Evolutionary conservation across 1,140 invertebrate genomes (phyloP), one percentile per base, ranked within the genome.

Genomic region (Panulirus ornatus): DNA sequence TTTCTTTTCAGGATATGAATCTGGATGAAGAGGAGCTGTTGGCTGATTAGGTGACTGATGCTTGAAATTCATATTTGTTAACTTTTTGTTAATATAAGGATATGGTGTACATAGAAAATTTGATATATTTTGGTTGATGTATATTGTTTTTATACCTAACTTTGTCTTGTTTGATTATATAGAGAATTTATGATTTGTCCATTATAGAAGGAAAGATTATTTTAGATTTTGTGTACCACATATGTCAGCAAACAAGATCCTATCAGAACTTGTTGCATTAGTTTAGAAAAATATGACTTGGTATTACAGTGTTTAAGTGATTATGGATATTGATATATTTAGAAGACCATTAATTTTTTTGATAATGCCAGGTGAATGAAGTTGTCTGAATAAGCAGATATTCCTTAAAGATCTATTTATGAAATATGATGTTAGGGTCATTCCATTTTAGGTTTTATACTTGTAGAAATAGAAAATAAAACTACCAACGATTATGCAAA

Each of bases 11-110:
- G 88, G 88, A 89, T 73, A 27, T 89, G 40, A 89, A 84, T 58
- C 34, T 89, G 88, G 88, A 89, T 76, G 88, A 89, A 63, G 88
- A 89, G 34, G 88, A 89, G 40, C 51, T 89, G 2, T 30, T 89
- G 36, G 88, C 88, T 19, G 88, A 89, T 51, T 89, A 73, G 76
- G 14, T 16, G 70, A 40, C 3, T 34, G 38, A 40, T 1, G 34
- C 9, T 22, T 22, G 34, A 44, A n/a, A 75, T 75, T 8, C 5
- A n/a, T 27, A 40, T 40, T 44, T 75, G 36, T 75, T 75, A 40
- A 38, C 70, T 27, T 27, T 34, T 27, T 66, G 30, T 14, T 9
- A 73, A 34, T 73, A 34, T 11, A 73, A 75, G 42, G 47, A 38
- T 58, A 34, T 79, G 44, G 47, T 81, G 78, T 81, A 81, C 2